Evolutionary conservation across 2,888 invertebrate species (phyloP).

Genomic region (Aleiodes testaceus): DNA sequence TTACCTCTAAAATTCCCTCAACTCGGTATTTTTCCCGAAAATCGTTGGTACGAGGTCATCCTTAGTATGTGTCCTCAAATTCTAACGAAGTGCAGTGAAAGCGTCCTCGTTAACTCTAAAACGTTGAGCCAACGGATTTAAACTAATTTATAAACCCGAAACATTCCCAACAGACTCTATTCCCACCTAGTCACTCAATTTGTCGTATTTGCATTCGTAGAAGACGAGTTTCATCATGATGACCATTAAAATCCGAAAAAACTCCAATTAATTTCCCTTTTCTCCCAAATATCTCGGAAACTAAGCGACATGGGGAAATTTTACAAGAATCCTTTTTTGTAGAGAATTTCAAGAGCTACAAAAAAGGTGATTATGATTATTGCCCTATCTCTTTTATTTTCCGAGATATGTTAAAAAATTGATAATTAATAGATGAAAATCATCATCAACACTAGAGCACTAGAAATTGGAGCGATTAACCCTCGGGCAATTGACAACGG

Average conservation of each 20-base stretch:
- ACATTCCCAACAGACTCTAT: background rate
- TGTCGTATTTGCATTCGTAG: background rate
- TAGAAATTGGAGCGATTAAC: conserved; percentile 17
- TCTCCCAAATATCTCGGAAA: background rate
- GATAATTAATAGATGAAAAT: conserved; percentile 23
- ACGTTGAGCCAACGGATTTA: background rate
- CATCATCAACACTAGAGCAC: conserved; percentile 13
- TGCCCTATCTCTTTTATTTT: background rate
- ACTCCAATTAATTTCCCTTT: no score
- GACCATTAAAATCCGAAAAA: no score
- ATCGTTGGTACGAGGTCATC: background rate
- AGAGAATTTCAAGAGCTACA: background rate
- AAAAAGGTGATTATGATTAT: background rate
- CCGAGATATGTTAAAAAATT: background rate
- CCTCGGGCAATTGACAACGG: conserved; percentile 10
- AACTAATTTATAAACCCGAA: conserved; percentile 10
- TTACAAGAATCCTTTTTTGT: background rate
- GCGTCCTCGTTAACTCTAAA: conserved; percentile 1
- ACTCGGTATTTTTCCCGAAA: background rate
- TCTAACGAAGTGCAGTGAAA: conserved; percentile 15
- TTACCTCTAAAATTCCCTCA: no score
- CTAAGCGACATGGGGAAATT: background rate
- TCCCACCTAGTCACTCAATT: conserved; percentile 17
- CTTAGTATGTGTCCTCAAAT: no score
- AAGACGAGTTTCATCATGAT: background rate